Evolutionary conservation across 2,113 vertebrate species (phyloP), one percentile per base, ranked within the genome.

Genomic region (Meles meles): DNA sequence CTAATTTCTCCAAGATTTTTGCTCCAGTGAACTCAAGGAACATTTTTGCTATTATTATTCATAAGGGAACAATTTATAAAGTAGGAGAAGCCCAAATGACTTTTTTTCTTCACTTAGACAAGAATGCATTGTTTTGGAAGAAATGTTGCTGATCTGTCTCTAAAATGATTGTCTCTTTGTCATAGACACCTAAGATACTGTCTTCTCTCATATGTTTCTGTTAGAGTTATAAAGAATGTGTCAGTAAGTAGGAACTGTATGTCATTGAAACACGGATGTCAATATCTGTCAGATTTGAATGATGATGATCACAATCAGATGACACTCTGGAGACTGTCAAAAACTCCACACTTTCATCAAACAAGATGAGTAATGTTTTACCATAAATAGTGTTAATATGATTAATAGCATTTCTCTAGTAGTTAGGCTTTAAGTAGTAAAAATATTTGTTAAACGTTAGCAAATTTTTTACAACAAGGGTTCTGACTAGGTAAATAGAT

Each of bases 341-440:
- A 97, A 90, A 63, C 25, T 63, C 77, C 79, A 65, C 31, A 94
- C 52, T 92, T 63, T 67, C 18, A 93, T 96, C 74, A 95, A 90
- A 27, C 10, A 39, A 90, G 9, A 88, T 82, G 39, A 96, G 12
- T 90, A 97, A 72, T 61, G 52, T 12, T 95, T 97, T n/a, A 25
- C 49, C 29, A 47, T 63, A 79, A 96, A 55, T 83, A 59, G 47
- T 69, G 17, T 96, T 98, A 95, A 97, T 82, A 49, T 77, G 55
- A 98, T 97, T 93, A 98, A 91, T 83, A 86, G 34, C 39, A 76
- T 72, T 97, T 94, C 57, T 90, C 39, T 52, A 65, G 13, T n/a
- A 87, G 31, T 88, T 93, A 90, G 17, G 67, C 25, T 85, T 67
- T 92, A 96, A 39, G 79, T 4, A 84, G 52, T 77, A 67, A 82